A percentile compares a stretch with the other conserved stretches of the same genome.
Conservation (phyloP, 2,888 invertebrate species). For the Unio pictorum region DNA sequence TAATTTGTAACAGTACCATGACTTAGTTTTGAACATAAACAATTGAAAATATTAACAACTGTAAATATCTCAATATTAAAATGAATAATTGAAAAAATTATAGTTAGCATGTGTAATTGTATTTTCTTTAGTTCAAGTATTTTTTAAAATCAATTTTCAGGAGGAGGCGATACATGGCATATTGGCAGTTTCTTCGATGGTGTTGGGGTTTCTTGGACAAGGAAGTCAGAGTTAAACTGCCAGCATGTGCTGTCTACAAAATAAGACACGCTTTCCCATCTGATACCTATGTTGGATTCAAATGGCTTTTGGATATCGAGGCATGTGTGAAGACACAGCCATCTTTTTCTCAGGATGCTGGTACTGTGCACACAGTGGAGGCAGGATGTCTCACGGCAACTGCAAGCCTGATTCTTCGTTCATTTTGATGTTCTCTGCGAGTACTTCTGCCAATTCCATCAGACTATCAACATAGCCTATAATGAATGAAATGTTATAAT, state of each 20-base stretch:
- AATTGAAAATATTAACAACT: too few relatives aligned
- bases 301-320: constrained; percentile 2
- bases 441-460: not conserved
- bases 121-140: too few relatives aligned
- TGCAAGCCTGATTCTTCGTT: not conserved
- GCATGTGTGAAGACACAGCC: not conserved
- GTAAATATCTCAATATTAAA: too few relatives aligned
- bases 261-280: too few relatives aligned
- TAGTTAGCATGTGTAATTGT: too few relatives aligned
- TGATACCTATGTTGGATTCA: not conserved
- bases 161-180: constrained; percentile 13
- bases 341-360: constrained; percentile 4
- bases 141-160: constrained; percentile 4
- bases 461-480: constrained; percentile 6
- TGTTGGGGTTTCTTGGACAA: constrained; percentile 16
- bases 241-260: constrained; percentile 13
- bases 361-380: constrained; percentile 8
- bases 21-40: too few relatives aligned
- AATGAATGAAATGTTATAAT: constrained; percentile 4
- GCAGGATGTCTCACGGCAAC: constrained; percentile 1
- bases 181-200: constrained; percentile 17
- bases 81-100: too few relatives aligned
- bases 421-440: not conserved
- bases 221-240: constrained; percentile 12
- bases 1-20: too few relatives aligned